Conservation (phyloP, 2,113 vertebrate species). For the Dromiciops gliroides region DNA sequence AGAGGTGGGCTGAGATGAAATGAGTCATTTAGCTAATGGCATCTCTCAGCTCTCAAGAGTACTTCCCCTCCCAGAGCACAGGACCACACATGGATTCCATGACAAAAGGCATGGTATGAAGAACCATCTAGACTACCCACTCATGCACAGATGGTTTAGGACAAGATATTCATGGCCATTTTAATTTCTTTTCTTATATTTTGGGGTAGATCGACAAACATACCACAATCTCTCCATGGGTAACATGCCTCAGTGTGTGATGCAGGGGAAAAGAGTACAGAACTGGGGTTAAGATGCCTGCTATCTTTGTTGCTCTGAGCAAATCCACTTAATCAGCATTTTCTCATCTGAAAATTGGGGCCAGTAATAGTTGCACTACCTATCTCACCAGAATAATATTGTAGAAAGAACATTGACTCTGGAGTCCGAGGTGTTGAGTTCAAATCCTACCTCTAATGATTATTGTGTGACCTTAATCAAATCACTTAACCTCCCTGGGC, state of each 20-base stretch:
- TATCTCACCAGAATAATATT: neutral
- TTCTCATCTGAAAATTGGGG: neutral
- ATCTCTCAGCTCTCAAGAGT: constrained; percentile 63
- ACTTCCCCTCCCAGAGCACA: constrained; percentile 60
- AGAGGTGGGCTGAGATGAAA: constrained; percentile 64
- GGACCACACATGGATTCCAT: constrained; percentile 58
- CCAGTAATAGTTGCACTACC: neutral
- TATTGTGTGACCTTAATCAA: neutral
- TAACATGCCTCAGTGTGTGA: no score
- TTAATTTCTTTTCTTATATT: constrained; percentile 24
- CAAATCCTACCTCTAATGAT: neutral
- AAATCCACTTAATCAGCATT: neutral
- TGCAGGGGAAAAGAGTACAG: neutral
- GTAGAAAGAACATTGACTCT: neutral
- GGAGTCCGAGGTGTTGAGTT: neutral
- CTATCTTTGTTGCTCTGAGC: neutral
- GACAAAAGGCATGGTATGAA: constrained; percentile 42
- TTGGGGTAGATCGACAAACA: neutral
- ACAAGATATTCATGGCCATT: neutral
- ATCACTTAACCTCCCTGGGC: neutral
- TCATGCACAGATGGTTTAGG: neutral
- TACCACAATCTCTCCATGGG: neutral
- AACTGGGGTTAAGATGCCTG: neutral
- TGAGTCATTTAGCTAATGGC: constrained; percentile 68
- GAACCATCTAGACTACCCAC: neutral